Conservation (phyloP, 2,797 vertebrate species). For the Catamblyrhynchus diadema region DNA sequence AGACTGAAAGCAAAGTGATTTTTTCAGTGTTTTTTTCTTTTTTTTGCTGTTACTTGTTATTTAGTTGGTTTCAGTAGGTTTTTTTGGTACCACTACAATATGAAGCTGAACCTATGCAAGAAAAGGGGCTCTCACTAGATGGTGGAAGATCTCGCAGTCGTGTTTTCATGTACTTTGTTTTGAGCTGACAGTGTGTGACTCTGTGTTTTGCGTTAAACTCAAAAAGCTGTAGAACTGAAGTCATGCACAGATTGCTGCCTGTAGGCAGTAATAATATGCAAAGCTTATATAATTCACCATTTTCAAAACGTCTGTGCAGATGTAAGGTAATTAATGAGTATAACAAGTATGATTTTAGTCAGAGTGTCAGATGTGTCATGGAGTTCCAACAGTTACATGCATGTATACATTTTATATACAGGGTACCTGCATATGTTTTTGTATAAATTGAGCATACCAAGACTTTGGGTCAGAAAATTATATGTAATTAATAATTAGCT, state of each 20-base stretch:
- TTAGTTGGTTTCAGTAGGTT: not conserved
- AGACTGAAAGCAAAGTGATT: not conserved
- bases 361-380: not conserved
- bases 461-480: not conserved
- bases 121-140: not conserved
- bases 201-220: not conserved
- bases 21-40: not conserved
- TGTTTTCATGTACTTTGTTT: not conserved
- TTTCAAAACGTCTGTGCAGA: not conserved
- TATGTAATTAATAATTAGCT: not conserved
- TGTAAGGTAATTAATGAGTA: not conserved
- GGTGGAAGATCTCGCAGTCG: not conserved
- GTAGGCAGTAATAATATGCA: constrained; percentile 17
- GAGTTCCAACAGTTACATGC: not conserved
- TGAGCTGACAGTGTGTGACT: constrained; percentile 10
- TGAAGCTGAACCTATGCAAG: not conserved
- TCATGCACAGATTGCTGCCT: constrained; percentile 4
- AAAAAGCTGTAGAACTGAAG: not conserved
- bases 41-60: not conserved
- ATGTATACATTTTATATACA: not conserved
- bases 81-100: not conserved
- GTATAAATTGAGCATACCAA: not conserved
- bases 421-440: not conserved
- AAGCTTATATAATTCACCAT: constrained; percentile 2
- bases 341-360: not conserved